Conservation (phyloP, 1,140 invertebrate genomes). For the Eueides isabella region DNA sequence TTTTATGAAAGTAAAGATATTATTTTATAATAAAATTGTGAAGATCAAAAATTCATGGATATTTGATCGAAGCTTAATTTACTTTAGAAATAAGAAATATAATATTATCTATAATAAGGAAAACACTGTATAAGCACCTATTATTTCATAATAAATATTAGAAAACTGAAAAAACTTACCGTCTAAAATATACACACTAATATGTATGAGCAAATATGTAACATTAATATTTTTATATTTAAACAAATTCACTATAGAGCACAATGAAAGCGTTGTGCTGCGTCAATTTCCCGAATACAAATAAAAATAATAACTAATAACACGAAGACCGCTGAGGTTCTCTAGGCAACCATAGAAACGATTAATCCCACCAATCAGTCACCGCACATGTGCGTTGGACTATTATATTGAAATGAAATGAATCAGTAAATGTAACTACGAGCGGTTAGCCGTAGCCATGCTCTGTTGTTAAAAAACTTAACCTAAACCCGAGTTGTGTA, state of each 20-base stretch:
- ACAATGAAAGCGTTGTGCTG: constrained; percentile 26
- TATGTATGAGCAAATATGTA: too few species aligned
- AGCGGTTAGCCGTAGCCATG: neutral
- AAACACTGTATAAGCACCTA: neutral
- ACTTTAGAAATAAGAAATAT: too few species aligned
- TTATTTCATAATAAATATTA: neutral
- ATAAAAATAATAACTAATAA: too few species aligned
- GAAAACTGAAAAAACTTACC: constrained; percentile 18
- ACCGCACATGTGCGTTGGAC: neutral
- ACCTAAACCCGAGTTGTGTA: too few species aligned
- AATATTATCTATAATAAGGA: too few species aligned
- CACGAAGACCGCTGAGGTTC: constrained; percentile 8
- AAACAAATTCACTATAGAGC: constrained; percentile 10
- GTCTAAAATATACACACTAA: constrained; percentile 19
- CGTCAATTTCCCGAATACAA: constrained; percentile 34
- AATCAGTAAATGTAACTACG: neutral
- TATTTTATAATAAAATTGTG: neutral
- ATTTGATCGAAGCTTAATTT: too few species aligned
- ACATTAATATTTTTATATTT: too few species aligned
- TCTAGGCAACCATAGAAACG: constrained; percentile 8
- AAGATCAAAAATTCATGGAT: neutral
- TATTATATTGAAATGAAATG: neutral
- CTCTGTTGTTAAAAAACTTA: neutral
- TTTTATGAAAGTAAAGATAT: neutral
- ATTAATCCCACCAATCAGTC: neutral